Percentiles rank a stretch among this genome's conserved stretches.
These are phyloP conservation scores for Prenolepis imparis DNA, from an alignment of 2,888 invertebrate genomes.

Conservation along the genomic window DNA sequence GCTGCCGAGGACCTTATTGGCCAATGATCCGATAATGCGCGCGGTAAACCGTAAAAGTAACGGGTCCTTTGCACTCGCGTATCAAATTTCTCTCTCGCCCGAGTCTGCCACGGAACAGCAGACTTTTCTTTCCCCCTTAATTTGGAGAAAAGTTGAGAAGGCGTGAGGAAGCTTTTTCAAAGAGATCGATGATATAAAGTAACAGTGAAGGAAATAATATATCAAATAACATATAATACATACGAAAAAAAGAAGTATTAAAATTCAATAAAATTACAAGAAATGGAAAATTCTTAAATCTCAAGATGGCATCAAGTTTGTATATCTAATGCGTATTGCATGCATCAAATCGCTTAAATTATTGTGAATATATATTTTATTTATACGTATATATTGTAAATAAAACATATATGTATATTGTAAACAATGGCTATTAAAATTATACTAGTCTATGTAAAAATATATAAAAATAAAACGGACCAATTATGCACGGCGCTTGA, in stretches of 20 bases:
- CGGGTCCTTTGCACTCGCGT: slow-evolving; percentile 34
- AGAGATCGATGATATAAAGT: slow-evolving; percentile 26
- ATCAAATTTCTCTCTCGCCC: slow-evolving; percentile 40
- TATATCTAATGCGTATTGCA: not conserved
- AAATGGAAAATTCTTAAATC: not conserved
- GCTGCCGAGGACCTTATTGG: slow-evolving; percentile 65
- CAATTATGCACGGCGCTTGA: not conserved
- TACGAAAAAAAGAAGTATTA: not conserved
- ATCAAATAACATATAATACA: not conserved
- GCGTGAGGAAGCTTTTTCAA: slow-evolving; percentile 19
- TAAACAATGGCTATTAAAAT: not conserved
- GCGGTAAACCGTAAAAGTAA: slow-evolving; percentile 61
- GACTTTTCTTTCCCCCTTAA: slow-evolving; percentile 24
- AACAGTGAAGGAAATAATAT: not conserved
- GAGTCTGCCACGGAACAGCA: not conserved
- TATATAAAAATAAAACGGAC: not conserved
- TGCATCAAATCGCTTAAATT: not conserved
- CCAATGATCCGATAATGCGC: slow-evolving; percentile 69
- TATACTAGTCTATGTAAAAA: not conserved
- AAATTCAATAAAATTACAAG: not conserved
- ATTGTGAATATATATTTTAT: not conserved
- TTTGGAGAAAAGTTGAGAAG: slow-evolving; percentile 21
- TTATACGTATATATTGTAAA: not conserved
- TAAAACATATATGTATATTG: too few species aligned
- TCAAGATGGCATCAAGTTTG: not conserved